Conservation (phyloP, 2,113 vertebrate genomes). For the Oreochromis spilurus region DNA sequence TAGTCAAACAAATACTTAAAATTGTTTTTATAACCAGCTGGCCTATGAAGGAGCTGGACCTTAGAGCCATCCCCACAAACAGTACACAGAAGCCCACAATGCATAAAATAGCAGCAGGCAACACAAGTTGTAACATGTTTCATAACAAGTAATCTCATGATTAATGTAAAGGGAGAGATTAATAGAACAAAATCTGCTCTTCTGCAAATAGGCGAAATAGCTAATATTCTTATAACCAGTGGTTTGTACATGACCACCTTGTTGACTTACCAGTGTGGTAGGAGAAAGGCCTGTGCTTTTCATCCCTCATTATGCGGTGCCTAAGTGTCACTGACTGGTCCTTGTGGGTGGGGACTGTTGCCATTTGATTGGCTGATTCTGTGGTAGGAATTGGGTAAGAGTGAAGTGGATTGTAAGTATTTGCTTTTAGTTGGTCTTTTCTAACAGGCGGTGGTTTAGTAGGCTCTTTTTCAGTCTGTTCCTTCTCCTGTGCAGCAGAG, state of each 20-base stretch:
- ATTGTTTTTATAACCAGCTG: background rate
- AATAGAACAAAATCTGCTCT: background rate
- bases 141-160: background rate
- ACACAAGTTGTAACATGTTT: background rate
- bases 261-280: slow-evolving; percentile 82
- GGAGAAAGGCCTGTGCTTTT: slow-evolving; percentile 75
- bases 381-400: slow-evolving; percentile 58
- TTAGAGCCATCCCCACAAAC: background rate
- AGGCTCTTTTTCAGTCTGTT: slow-evolving; percentile 53
- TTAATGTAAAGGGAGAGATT: background rate
- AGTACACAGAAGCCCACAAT: background rate
- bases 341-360: slow-evolving; percentile 55
- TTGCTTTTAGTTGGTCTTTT: slow-evolving; percentile 16
- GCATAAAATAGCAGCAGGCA: background rate
- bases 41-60: background rate
- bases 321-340: slow-evolving; percentile 38
- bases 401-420: slow-evolving; percentile 12
- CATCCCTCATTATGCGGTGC: background rate
- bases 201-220: rapidly evolving
- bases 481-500: slow-evolving; percentile 70
- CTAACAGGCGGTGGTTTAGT: slow-evolving; percentile 14
- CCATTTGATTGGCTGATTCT: slow-evolving; percentile 63
- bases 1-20: background rate
- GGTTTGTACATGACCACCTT: background rate
- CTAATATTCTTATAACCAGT: background rate